Base-by-base conservation (phyloP, 2,797 vertebrate genomes). In the Helicolenus hilgendorfi region DNA sequence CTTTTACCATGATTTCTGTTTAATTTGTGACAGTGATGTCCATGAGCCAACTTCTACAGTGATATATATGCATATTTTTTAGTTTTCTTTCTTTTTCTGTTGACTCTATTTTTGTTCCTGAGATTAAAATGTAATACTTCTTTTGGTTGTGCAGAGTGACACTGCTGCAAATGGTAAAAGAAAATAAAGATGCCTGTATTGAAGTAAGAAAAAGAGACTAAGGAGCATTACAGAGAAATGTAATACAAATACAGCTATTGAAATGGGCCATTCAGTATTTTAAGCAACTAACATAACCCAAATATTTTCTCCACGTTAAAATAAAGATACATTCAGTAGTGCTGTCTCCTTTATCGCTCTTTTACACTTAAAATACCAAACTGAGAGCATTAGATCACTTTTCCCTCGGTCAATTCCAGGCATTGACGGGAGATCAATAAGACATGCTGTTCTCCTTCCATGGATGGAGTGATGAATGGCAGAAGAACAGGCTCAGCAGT, bases 401-500 rank as follows among this genome's bases (percentile, higher is more conserved):
- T 93, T 80, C 87, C 95, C 92, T 90, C 75, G 81, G 89, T 95
- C 94, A 86, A 83, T 94, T 89, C 89, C 72, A 63, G 62, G 79
- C 93, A 95, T 94, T 96, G 96, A 95, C 94, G 74, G 92, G 72
- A 95, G 94, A 97, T 97, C 97, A 95, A 97, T 97, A 96, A 78
- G 80, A 94, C 94, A 93, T 74, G 90, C 90, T 95, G 93, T 93
- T 96, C 88, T 77, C 86, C 91, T 94, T 93, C 91, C 83, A 69
- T 84, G 84, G 83, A 83, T 89, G 74, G 90, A 97, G 94, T 96
- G 94, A 96, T 96, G 95, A 90, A 96, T 96, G 85, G 79, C 85
- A 92, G 87, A 87, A 89, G 85, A 94, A 95, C 81, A 86, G 86
- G 87, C 89, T 89, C 81, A 73, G 87, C 90, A 88, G 87, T 68